Percentiles rank a stretch among this genome's conserved stretches.
Conservation (phyloP, 2,797 vertebrate genomes). For the Fringilla coelebs region DNA sequence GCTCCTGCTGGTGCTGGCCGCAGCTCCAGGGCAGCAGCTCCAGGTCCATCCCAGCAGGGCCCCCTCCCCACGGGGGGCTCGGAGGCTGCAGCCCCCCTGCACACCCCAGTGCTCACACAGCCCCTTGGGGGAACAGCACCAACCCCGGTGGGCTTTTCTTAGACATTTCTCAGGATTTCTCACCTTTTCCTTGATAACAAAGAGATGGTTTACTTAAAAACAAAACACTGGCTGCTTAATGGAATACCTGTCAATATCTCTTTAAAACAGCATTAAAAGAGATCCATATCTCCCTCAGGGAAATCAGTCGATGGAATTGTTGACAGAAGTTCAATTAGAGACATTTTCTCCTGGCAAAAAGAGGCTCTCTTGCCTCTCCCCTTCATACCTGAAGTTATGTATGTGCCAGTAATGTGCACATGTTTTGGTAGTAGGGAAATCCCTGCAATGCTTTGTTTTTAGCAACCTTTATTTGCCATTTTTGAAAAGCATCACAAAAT, state of each 20-base stretch:
- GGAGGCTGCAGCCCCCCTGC: neutral
- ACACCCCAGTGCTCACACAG: neutral
- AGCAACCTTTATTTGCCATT: neutral
- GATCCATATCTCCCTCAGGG: neutral
- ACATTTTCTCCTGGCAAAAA: neutral
- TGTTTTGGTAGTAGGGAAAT: neutral
- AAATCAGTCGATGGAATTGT: neutral
- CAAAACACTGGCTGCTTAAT: neutral
- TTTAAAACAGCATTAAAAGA: neutral
- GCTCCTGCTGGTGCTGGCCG: accelerated
- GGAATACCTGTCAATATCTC: neutral
- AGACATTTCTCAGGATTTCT: neutral
- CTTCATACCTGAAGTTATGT: neutral
- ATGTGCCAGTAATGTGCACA: neutral
- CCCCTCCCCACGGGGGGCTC: accelerated
- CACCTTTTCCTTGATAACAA: neutral
- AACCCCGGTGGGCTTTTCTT: neutral
- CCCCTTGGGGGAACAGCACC: neutral
- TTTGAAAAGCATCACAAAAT: conserved; percentile 19
- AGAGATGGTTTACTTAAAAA: neutral
- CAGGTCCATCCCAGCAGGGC: neutral
- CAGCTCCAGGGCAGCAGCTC: neutral
- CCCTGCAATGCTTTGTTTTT: neutral
- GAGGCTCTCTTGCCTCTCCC: neutral
- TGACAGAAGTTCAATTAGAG: neutral